Conservation (phyloP, 1,140 invertebrate genomes). For the Ericerus pela region DNA sequence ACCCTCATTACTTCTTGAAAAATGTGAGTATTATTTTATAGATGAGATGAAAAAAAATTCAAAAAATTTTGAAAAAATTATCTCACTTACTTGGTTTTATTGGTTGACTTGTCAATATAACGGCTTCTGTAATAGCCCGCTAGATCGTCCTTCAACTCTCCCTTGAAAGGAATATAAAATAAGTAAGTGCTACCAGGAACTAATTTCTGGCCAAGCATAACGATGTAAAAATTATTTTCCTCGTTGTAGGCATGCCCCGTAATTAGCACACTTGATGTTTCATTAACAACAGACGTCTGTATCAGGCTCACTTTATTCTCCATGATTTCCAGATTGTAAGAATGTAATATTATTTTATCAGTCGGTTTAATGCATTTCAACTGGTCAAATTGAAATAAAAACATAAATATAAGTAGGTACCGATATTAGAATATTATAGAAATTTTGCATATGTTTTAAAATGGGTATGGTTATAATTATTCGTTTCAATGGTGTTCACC, state of each 20-base stretch:
- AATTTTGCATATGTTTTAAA: not conserved
- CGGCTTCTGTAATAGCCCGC: conserved; percentile 67
- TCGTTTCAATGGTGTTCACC: not conserved
- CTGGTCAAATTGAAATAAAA: not conserved
- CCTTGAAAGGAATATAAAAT: conserved; percentile 47
- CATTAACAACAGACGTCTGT: not conserved
- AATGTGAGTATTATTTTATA: not conserved
- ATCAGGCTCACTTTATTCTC: not conserved
- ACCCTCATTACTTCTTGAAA: not conserved
- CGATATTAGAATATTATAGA: too few relatives aligned
- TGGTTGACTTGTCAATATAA: conserved; percentile 46
- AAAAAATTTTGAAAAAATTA: too few relatives aligned
- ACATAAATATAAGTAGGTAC: too few relatives aligned
- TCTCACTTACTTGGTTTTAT: conserved; percentile 48
- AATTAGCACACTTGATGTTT: not conserved
- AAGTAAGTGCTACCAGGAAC: conserved; percentile 38
- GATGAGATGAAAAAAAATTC: not conserved
- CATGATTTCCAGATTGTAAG: not conserved
- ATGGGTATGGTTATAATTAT: too few relatives aligned
- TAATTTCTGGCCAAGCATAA: not conserved
- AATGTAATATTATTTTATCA: not conserved
- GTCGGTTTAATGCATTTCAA: not conserved
- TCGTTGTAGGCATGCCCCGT: not conserved
- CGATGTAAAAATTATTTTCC: conserved; percentile 2
- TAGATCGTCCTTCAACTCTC: conserved; percentile 46